Conservation (phyloP, 1,140 invertebrate species). For the Bombus polaris region DNA sequence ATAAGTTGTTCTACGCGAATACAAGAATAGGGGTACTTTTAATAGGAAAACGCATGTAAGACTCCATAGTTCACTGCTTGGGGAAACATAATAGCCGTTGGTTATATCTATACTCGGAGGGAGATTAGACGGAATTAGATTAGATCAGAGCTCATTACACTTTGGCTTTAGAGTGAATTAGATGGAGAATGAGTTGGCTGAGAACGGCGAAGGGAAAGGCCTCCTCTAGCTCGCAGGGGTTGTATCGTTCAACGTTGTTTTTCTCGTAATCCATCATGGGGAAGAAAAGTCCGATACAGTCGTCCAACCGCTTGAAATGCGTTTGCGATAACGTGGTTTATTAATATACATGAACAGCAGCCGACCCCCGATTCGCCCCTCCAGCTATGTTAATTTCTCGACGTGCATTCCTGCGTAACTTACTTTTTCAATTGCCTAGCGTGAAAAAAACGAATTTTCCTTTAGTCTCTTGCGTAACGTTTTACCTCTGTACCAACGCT, state of each 20-base stretch:
- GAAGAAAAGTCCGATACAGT: neutral
- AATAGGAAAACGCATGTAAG: constrained; percentile 37
- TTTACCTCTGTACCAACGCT: neutral
- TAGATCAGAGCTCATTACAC: constrained; percentile 69
- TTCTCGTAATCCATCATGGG: constrained; percentile 59
- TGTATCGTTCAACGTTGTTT: constrained; percentile 55
- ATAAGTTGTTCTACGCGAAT: neutral
- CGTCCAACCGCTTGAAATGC: neutral
- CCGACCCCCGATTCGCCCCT: neutral
- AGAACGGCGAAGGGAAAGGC: constrained; percentile 7
- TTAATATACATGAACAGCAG: constrained; percentile 38
- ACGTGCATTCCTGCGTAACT: neutral
- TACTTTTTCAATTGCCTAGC: neutral
- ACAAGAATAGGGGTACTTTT: constrained; percentile 17
- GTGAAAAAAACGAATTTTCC: neutral
- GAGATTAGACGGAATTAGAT: constrained; percentile 68
- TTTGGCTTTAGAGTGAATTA: constrained; percentile 64
- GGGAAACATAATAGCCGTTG: constrained; percentile 53
- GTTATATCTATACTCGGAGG: constrained; percentile 41
- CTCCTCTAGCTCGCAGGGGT: neutral
- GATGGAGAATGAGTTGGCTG: constrained; percentile 24
- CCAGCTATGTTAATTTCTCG: constrained; percentile 27
- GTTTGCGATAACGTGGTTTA: constrained; percentile 3
- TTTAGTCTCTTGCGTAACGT: too few relatives aligned
- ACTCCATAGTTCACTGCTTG: constrained; percentile 39